A percentile compares a stretch with the other conserved stretches of the same genome.
Evolutionary conservation across 1,140 invertebrate genomes (phyloP).

Genomic region (Cotesia typhae): DNA sequence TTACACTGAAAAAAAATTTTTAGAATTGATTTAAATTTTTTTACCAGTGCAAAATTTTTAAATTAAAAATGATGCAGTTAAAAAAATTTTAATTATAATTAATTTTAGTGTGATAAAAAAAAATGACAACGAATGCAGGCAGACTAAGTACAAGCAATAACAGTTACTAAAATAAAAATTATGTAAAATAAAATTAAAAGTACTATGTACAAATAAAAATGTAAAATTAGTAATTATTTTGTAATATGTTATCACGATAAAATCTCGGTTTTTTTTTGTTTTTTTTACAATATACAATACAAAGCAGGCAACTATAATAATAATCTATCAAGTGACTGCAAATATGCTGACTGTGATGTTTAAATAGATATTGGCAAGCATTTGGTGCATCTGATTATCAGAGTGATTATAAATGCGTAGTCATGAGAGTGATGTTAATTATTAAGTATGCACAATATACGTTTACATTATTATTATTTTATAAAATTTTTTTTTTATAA

Average conservation of each 20-base stretch:
- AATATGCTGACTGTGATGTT: slow-evolving; percentile 26
- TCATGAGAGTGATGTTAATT: not conserved
- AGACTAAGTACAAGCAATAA: too few relatives aligned
- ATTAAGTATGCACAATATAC: slow-evolving; percentile 1
- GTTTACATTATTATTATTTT: not conserved
- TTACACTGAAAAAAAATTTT: too few relatives aligned
- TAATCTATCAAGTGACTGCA: slow-evolving; percentile 22
- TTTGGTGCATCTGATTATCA: not conserved
- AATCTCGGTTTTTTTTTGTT: not conserved
- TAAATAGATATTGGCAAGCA: slow-evolving; percentile 8
- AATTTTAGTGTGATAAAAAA: too few relatives aligned
- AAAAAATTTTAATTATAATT: too few relatives aligned
- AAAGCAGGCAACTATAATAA: not conserved
- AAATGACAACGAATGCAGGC: too few relatives aligned
- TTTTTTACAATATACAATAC: not conserved
- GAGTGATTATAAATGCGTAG: not conserved
- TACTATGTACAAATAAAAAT: slow-evolving; percentile 24
- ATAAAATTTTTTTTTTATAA: not conserved
- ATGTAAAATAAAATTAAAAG: too few relatives aligned
- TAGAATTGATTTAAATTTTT: too few relatives aligned
- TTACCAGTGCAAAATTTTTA: too few relatives aligned
- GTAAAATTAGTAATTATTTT: not conserved
- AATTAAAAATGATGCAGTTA: too few relatives aligned
- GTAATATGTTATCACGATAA: not conserved
- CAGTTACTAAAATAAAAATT: too few relatives aligned